phyloP scores from a whole-genome alignment of 2,113 vertebrate species.

The Varanus komodoensis region DNA sequence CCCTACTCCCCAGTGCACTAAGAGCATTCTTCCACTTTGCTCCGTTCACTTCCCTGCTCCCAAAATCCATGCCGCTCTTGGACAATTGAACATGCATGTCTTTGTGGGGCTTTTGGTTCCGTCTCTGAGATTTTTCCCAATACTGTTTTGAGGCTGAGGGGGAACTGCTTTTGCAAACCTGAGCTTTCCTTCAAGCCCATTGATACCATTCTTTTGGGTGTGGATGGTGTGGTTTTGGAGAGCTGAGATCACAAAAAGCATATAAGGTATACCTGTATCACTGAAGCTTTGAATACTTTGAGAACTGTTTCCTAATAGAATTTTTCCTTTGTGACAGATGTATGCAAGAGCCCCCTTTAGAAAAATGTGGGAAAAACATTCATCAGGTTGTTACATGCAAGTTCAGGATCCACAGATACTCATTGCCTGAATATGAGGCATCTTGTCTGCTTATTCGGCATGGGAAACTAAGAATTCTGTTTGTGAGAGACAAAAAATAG shows the following conservation, averaged over 20 bases:
- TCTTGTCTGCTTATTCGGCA: background rate
- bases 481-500: background rate
- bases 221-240: background rate
- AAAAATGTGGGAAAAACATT: background rate
- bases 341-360: background rate
- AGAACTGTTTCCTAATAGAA: background rate
- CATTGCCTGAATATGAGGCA: background rate
- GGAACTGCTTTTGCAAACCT: background rate
- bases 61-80: background rate
- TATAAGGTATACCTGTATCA: background rate
- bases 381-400: background rate
- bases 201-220: background rate
- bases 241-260: background rate
- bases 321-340: background rate
- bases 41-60: background rate
- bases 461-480: background rate
- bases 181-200: background rate
- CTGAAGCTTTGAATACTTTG: background rate
- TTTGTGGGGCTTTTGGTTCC: background rate
- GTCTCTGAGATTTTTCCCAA: background rate
- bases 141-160: no score
- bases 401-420: background rate
- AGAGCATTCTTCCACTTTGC: background rate
- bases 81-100: background rate
- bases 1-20: background rate